Evolutionary conservation across 2,797 vertebrate species (phyloP).

Genomic region (Leucoraja ocellata): DNA sequence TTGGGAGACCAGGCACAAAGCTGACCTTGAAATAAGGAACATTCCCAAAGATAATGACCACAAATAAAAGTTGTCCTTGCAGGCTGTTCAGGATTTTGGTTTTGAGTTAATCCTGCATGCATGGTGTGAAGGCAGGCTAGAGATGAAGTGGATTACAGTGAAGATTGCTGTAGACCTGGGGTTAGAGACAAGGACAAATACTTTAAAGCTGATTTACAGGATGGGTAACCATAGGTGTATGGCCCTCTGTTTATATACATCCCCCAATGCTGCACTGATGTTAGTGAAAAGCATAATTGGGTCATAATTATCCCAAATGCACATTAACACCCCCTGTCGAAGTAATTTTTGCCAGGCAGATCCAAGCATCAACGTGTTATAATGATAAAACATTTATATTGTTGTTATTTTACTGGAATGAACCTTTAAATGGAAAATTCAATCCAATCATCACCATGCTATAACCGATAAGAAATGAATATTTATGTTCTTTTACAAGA

Average conservation of each 20-base stretch:
- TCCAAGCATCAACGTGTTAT: not conserved
- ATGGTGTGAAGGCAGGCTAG: not conserved
- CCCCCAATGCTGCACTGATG: too few species aligned
- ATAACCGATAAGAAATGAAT: not conserved
- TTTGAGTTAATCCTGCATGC: not conserved
- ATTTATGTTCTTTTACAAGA: not conserved
- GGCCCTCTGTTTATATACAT: not conserved
- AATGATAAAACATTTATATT: not conserved
- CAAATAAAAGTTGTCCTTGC: not conserved
- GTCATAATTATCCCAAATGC: not conserved
- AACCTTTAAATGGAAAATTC: not conserved
- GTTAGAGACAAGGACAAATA: not conserved
- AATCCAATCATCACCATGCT: too few species aligned
- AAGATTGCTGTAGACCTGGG: not conserved
- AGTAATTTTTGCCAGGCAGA: not conserved
- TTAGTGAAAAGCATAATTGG: not conserved
- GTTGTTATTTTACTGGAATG: not conserved
- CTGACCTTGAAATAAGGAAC: slow-evolving; percentile 5
- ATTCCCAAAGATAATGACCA: not conserved
- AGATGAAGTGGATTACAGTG: not conserved
- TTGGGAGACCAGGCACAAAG: not conserved
- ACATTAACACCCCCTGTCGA: not conserved
- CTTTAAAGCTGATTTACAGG: too few species aligned
- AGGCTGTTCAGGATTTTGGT: not conserved
- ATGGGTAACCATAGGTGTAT: not conserved